These are phyloP conservation scores for Piliocolobus tephrosceles DNA, from an alignment of 2,113 vertebrate genomes.

Conservation along the genomic window DNA sequence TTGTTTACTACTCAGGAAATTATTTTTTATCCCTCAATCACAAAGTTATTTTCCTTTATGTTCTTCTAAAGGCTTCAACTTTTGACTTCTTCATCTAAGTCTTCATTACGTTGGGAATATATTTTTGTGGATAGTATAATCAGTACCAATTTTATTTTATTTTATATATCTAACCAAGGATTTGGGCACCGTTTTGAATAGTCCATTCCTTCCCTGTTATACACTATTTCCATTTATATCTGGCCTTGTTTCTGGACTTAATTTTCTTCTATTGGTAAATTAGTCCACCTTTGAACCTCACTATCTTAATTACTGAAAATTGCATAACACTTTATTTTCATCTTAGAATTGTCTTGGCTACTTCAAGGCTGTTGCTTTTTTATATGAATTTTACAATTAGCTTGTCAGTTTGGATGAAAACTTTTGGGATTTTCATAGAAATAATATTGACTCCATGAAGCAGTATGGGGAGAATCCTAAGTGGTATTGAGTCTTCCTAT, in stretches of 20 bases:
- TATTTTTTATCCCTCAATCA: background rate
- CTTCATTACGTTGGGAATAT: background rate
- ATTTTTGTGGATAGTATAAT: background rate
- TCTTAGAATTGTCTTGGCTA: background rate
- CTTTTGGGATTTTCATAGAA: background rate
- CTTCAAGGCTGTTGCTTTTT: background rate
- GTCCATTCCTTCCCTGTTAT: background rate
- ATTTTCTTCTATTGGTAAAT: background rate
- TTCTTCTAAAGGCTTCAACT: background rate
- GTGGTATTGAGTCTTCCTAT: background rate
- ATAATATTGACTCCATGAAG: constrained; percentile 2
- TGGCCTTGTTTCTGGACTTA: background rate
- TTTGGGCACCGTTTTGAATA: background rate
- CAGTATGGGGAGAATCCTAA: background rate
- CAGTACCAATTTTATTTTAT: background rate
- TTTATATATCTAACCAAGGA: background rate
- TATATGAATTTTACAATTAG: background rate
- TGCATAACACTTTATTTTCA: background rate
- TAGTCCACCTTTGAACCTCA: background rate
- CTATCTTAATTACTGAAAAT: background rate
- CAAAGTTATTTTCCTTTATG: background rate
- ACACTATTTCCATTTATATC: background rate
- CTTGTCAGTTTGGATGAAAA: background rate
- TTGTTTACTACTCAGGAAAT: background rate
- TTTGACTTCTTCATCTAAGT: background rate